phyloP scores from a whole-genome alignment of 2,113 vertebrate genomes.

The Plotosus lineatus region DNA sequence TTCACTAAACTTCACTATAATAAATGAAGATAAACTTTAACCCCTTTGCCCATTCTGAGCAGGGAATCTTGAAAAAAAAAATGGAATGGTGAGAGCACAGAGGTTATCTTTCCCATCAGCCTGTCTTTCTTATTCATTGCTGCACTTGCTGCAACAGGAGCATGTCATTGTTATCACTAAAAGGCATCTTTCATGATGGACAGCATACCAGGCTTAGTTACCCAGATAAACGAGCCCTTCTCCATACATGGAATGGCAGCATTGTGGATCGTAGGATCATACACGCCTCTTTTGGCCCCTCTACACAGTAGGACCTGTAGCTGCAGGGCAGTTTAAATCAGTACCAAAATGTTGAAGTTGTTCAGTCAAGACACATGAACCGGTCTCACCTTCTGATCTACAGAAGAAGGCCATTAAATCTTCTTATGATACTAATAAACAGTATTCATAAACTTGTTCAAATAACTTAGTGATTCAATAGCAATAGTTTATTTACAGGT shows the following conservation, averaged over 20 bases:
- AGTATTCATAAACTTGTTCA: neutral
- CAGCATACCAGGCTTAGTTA: neutral
- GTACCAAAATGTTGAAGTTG: neutral
- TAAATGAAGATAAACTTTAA: conserved; percentile 23
- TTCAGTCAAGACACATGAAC: neutral
- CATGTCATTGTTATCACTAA: conserved; percentile 36
- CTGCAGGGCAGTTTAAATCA: neutral
- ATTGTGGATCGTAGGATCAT: conserved; percentile 1
- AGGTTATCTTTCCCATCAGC: conserved; percentile 53
- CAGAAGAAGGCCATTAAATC: neutral
- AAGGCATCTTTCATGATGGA: conserved; percentile 29
- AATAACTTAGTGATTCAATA: neutral
- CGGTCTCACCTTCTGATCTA: neutral
- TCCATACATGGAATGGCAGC: conserved; percentile 6
- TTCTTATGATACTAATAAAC: neutral
- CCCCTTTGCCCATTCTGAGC: conserved; percentile 17
- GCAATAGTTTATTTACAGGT: neutral
- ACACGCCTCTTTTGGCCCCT: neutral
- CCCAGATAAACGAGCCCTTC: neutral
- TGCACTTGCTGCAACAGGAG: conserved; percentile 49
- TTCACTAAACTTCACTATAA: conserved; percentile 49
- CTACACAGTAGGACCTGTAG: neutral
- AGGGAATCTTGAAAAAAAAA: neutral
- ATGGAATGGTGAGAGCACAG: conserved; percentile 16
- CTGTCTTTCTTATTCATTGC: conserved; percentile 8